A percentile compares a stretch with the other conserved stretches of the same genome.
Conservation (phyloP, 1,140 invertebrate genomes). For the Bombus waltoni region DNA sequence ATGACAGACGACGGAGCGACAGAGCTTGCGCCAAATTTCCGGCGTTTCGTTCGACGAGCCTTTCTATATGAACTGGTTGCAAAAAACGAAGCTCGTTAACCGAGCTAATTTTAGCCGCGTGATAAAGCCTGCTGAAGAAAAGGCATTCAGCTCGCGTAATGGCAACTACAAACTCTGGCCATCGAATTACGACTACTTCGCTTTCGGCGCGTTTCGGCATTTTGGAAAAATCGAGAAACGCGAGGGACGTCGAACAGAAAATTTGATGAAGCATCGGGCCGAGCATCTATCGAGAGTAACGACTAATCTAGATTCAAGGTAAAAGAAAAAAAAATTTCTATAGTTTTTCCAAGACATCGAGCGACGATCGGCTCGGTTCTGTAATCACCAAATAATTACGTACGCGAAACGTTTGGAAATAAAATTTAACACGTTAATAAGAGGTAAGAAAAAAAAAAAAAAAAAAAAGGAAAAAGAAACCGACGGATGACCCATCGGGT, state of each 20-base stretch:
- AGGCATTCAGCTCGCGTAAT: background rate
- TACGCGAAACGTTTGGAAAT: background rate
- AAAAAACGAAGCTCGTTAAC: constrained; percentile 16
- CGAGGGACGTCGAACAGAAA: too few species aligned
- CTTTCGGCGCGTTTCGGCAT: too few species aligned
- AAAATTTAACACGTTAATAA: background rate
- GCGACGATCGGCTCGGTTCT: background rate
- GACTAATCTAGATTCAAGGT: background rate
- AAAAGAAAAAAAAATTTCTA: background rate
- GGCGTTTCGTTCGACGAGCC: background rate
- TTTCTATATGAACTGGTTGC: background rate
- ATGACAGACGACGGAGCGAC: background rate
- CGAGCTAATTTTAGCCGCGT: constrained; percentile 21
- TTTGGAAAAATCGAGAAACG: too few species aligned
- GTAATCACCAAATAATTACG: background rate
- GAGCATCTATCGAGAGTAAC: background rate
- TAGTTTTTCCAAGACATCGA: background rate
- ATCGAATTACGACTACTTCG: too few species aligned
- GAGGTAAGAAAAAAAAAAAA: background rate
- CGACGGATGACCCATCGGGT: background rate
- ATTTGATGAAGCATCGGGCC: too few species aligned
- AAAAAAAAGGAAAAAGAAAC: background rate
- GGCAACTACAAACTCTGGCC: background rate
- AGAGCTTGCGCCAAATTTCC: background rate
- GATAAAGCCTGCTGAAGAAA: background rate